Percentiles rank a stretch among this genome's conserved stretches.
Conservation (phyloP, 2,797 vertebrate species). For the Schizothorax lantsangensis region DNA sequence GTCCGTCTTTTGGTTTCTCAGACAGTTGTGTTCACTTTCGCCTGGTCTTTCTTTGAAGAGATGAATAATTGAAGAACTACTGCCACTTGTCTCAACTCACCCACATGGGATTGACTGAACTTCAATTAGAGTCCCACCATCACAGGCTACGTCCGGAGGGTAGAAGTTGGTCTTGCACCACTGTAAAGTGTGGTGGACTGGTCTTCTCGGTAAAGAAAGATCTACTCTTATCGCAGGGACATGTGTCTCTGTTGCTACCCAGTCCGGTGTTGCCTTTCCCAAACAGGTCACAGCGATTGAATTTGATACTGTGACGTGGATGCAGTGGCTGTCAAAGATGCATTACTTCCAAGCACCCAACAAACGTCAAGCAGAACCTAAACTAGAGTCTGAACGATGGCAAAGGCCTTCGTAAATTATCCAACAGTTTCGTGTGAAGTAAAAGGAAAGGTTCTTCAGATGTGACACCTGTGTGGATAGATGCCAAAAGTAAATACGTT, state of each 20-base stretch:
- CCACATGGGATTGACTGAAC: conserved; percentile 51
- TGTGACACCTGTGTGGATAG: background rate
- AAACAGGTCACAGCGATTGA: conserved; percentile 64
- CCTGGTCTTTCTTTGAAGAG: conserved; percentile 31
- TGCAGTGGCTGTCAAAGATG: conserved; percentile 55
- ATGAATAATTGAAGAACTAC: conserved; percentile 76
- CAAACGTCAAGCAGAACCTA: conserved; percentile 11
- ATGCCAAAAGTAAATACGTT: background rate
- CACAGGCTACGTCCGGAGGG: conserved; percentile 13
- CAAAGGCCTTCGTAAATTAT: conserved; percentile 11
- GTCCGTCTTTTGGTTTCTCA: background rate
- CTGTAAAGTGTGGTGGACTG: background rate
- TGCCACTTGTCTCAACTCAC: conserved; percentile 62
- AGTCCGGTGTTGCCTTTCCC: conserved; percentile 73
- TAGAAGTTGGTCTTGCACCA: background rate
- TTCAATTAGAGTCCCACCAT: conserved; percentile 32
- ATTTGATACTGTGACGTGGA: conserved; percentile 70
- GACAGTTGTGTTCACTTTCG: background rate
- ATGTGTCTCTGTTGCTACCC: conserved; percentile 58
- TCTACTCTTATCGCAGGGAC: conserved; percentile 44
- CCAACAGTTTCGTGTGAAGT: background rate
- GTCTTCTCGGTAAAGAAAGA: conserved; percentile 52
- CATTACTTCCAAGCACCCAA: conserved; percentile 62
- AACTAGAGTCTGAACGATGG: conserved; percentile 32
- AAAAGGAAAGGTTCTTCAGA: background rate